A percentile compares a stretch with the other conserved stretches of the same genome.
Conservation (phyloP, 1,140 invertebrate species). For the Drosophila simulans region DNA sequence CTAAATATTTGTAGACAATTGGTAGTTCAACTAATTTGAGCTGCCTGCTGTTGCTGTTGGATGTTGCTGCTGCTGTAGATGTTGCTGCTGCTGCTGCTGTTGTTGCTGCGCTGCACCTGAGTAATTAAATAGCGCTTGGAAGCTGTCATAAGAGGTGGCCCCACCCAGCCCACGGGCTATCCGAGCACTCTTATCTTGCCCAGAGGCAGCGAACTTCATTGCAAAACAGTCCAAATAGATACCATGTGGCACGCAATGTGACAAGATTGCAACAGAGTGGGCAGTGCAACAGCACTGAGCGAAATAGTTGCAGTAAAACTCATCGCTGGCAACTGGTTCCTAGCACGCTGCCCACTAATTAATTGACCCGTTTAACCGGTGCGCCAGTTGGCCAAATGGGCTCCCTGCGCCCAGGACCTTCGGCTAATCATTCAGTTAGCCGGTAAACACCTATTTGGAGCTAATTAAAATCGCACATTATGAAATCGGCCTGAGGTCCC, state of each 20-base stretch:
- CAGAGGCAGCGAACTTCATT: slow-evolving; percentile 83
- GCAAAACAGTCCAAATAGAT: slow-evolving; percentile 55
- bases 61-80: slow-evolving; percentile 29
- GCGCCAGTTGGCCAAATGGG: slow-evolving; percentile 9
- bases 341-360: slow-evolving; percentile 72
- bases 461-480: slow-evolving; percentile 82
- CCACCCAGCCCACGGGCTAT: slow-evolving; percentile 53
- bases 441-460: slow-evolving; percentile 59
- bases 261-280: slow-evolving; percentile 60
- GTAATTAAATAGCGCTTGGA: slow-evolving; percentile 71
- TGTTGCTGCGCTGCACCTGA: slow-evolving; percentile 55
- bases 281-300: slow-evolving; percentile 29
- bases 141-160: slow-evolving; percentile 46
- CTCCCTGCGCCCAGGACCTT: slow-evolving; percentile 23
- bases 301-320: not conserved
- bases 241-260: slow-evolving; percentile 59
- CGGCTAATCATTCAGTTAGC: slow-evolving; percentile 45
- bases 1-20: slow-evolving; percentile 83
- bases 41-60: slow-evolving; percentile 23
- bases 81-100: slow-evolving; percentile 12
- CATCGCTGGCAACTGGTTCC: slow-evolving; percentile 67
- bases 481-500: slow-evolving; percentile 62
- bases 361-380: slow-evolving; percentile 63
- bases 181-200: slow-evolving; percentile 69
- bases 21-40: slow-evolving; percentile 80